These are phyloP conservation scores for Leptogaster cylindrica DNA, from an alignment of 2,888 invertebrate species.

Conservation along the genomic window DNA sequence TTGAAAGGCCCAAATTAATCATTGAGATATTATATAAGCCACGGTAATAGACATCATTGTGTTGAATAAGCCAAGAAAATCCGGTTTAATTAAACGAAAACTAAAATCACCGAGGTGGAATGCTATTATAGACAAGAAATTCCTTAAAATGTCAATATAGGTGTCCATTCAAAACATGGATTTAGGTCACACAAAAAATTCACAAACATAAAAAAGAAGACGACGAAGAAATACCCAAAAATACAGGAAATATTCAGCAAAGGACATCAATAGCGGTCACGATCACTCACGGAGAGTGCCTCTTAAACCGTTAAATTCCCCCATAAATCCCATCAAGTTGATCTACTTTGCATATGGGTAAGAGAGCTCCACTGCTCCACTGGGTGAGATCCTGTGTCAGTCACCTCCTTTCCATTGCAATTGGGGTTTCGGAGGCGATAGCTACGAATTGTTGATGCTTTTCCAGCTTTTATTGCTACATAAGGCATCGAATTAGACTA, in stretches of 20 bases:
- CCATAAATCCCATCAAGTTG: conserved; percentile 11
- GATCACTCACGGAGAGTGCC: conserved; percentile 7
- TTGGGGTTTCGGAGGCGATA: too few species aligned
- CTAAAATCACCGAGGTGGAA: conserved; percentile 29
- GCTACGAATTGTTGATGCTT: background rate
- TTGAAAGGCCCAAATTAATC: conserved; percentile 38
- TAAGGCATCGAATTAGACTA: conserved; percentile 10
- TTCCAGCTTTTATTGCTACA: conserved; percentile 8
- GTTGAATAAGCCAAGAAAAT: conserved; percentile 24
- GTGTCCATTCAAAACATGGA: background rate
- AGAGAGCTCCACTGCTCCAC: background rate
- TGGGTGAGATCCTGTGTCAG: too few species aligned
- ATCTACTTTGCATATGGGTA: conserved; percentile 25
- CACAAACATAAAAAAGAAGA: background rate
- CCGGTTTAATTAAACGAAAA: conserved; percentile 38
- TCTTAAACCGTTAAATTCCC: conserved; percentile 5
- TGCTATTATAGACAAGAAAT: conserved; percentile 30
- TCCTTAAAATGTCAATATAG: conserved; percentile 21
- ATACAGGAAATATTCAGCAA: conserved; percentile 4
- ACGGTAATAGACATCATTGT: conserved; percentile 21
- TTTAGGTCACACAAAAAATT: background rate
- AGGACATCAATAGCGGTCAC: background rate
- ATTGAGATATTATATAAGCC: conserved; percentile 32
- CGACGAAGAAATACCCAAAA: background rate
- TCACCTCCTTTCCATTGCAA: too few species aligned